These are phyloP conservation scores for Tillus elongatus DNA, from an alignment of 2,888 invertebrate species.

Conservation along the genomic window DNA sequence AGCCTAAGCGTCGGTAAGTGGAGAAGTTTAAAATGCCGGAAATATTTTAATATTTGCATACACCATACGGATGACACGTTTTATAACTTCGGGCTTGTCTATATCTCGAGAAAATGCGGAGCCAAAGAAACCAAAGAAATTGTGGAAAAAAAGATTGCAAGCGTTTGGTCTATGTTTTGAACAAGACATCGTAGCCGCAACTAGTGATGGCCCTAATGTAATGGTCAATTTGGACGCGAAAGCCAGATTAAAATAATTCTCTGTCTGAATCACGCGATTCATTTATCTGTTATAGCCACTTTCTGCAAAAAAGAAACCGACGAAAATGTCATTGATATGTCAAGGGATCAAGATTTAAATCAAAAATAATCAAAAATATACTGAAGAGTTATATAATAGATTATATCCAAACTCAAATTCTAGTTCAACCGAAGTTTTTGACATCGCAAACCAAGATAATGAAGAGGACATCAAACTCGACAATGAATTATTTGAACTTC, in stretches of 20 bases:
- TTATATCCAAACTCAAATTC: too few relatives aligned
- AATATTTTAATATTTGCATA: constrained; percentile 1
- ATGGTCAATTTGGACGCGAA: constrained; percentile 3
- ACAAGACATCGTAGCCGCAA: constrained; percentile 4
- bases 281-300: constrained; percentile 2
- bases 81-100: constrained; percentile 1
- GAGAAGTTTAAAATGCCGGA: too few relatives aligned
- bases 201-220: constrained; percentile 2
- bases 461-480: too few relatives aligned
- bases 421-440: too few relatives aligned
- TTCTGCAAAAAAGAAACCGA: constrained; percentile 5
- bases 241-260: background rate
- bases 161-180: constrained; percentile 2
- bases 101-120: constrained; percentile 1
- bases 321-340: too few relatives aligned
- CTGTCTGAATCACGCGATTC: background rate
- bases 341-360: too few relatives aligned
- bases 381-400: too few relatives aligned
- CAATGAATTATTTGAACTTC: too few relatives aligned
- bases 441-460: too few relatives aligned
- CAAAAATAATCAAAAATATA: too few relatives aligned
- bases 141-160: background rate
- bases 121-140: background rate
- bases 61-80: constrained; percentile 1
- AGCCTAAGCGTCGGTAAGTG: too few relatives aligned